Percentiles rank a stretch among this genome's conserved stretches.
Evolutionary conservation across 2,797 vertebrate species (phyloP).

Genomic region (Myiotriccus ornatus): DNA sequence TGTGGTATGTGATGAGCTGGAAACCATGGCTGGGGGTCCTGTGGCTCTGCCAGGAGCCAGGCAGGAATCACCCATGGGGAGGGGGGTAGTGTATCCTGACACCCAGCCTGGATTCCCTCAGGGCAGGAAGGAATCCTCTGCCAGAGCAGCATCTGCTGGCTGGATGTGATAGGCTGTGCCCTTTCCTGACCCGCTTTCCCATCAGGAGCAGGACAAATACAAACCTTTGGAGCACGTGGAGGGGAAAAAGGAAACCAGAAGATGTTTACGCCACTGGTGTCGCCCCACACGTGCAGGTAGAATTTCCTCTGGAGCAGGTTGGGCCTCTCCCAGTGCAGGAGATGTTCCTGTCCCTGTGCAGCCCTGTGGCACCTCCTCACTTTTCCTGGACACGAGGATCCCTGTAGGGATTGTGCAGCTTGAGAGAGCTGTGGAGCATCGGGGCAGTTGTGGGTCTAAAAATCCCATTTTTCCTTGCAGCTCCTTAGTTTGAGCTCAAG

Average conservation of each 20-base stretch:
- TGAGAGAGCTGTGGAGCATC: fast-evolving
- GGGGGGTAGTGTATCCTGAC: fast-evolving
- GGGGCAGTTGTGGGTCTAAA: fast-evolving
- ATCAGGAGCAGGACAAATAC: neutral
- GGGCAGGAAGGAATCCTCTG: neutral
- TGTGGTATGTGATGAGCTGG: neutral
- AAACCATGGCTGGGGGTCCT: neutral
- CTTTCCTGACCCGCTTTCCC: neutral
- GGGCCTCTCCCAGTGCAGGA: neutral
- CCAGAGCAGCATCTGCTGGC: fast-evolving
- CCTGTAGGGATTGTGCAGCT: fast-evolving
- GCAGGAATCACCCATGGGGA: neutral
- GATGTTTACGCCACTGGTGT: fast-evolving
- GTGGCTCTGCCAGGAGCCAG: neutral
- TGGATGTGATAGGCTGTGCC: neutral
- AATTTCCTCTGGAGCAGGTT: neutral
- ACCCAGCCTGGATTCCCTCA: fast-evolving
- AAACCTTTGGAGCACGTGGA: neutral
- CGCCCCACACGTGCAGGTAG: fast-evolving
- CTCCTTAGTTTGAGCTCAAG: neutral
- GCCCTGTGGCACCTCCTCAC: neutral
- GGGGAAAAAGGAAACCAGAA: neutral
- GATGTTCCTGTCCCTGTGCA: neutral
- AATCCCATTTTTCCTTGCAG: neutral
- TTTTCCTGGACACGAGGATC: fast-evolving